A percentile compares a stretch with the other conserved stretches of the same genome.
Evolutionary conservation across 92 coral and sea anemone genomes (phyloP).

Genomic region (Phenganax marumi): DNA sequence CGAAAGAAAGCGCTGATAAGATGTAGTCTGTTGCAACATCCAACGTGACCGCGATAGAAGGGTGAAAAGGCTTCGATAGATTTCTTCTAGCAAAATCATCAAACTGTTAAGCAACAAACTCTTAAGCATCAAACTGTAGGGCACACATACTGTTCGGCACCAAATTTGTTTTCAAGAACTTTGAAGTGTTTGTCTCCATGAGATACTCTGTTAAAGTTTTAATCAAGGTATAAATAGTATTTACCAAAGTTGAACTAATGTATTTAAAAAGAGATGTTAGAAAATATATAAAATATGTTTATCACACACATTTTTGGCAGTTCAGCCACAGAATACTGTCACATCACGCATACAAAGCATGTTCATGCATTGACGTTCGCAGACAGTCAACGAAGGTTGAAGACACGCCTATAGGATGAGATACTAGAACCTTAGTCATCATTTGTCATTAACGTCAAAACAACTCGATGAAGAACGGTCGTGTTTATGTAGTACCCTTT

Average conservation of each 20-base stretch:
- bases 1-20: neutral
- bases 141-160: too few species aligned
- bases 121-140: neutral
- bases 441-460: neutral
- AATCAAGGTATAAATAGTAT: neutral
- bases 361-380: too few species aligned
- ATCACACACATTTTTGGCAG: too few species aligned
- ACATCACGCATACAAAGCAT: too few species aligned
- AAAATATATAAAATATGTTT: neutral
- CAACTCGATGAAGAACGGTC: too few species aligned
- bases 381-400: neutral
- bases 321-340: too few species aligned
- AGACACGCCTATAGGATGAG: neutral
- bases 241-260: slow-evolving; percentile 4
- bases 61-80: neutral
- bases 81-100: neutral
- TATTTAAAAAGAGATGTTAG: neutral
- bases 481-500: too few species aligned
- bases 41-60: neutral
- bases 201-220: neutral
- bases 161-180: too few species aligned
- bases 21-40: neutral
- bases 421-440: neutral
- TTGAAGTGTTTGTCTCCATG: neutral
- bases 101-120: too few species aligned